Evolutionary conservation across 2,888 invertebrate species (phyloP), one percentile per base, ranked within the genome.

Genomic region (Metacarcinus magister): DNA sequence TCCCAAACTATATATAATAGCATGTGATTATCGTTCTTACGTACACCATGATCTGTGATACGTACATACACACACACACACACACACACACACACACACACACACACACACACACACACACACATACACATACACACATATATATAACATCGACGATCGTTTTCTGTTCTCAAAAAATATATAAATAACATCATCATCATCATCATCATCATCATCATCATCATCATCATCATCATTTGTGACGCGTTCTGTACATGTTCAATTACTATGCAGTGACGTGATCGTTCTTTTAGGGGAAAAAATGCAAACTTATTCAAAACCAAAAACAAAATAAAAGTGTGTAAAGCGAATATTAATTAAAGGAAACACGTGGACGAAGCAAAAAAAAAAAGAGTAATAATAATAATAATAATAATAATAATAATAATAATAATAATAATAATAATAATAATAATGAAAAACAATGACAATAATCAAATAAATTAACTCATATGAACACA

Each of bases 31-130:
- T 23, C 8, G n/a, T 48, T 19, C 44, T 91, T 44, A 48, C 28
- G 28, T 82, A 82, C 32, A 82, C 32, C 32, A 82, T 82, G 82
- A 82, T 82, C 82, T 82, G 82, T 82, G 82, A 82, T 82, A 82
- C 82, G 82, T 23, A 82, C 32, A 32, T 32, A 82, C 82, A 82
- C 82, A 32, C 82, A 82, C 82, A 82, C 82, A 32, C 32, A 82
- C 82, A 82, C 32, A 28, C 82, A 67, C 60, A 67, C 60, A 67
- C 60, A 67, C 60, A 67, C 60, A 67, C 60, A 67, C 60, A 67
- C 60, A 67, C 60, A 67, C 60, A 67, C 60, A 67, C 60, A 67
- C 60, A 67, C 60, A 67, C 60, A 67, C 60, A 67, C 60, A 67
- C 60, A 67, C 60, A 67, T 13, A 67, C 60, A 67, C 60, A 67